Conservation (phyloP, 2,113 vertebrate genomes). For the Cephalopholis sonnerati region DNA sequence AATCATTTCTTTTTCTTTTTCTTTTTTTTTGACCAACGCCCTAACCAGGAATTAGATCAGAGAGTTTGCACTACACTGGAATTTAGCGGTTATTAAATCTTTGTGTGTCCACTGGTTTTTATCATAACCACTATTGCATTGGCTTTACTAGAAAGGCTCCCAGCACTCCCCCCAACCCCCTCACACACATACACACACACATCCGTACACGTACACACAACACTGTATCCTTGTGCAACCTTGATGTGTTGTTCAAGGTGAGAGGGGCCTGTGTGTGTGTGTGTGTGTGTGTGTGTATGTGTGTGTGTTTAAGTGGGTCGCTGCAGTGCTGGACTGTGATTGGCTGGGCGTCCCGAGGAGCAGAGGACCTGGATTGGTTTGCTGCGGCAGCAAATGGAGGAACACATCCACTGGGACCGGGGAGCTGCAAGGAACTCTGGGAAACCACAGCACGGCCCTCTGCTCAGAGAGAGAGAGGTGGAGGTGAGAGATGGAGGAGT, state of each 20-base stretch:
- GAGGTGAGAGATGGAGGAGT: conserved; percentile 6
- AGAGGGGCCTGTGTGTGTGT: conserved; percentile 15
- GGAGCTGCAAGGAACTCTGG: conserved; percentile 65
- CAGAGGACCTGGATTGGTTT: conserved; percentile 50
- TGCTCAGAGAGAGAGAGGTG: neutral
- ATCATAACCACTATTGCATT: neutral
- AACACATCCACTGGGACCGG: conserved; percentile 61
- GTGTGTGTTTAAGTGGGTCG: conserved; percentile 61
- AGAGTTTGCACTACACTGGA: neutral
- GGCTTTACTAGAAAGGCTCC: conserved; percentile 2
- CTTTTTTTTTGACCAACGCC: no score
- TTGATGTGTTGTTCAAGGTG: conserved; percentile 68
- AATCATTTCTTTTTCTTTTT: no score
- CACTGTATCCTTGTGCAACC: conserved; percentile 50
- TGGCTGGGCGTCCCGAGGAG: conserved; percentile 54
- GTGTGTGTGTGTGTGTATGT: neutral
- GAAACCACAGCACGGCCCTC: conserved; percentile 35
- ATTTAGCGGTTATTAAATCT: neutral
- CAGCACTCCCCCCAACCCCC: neutral
- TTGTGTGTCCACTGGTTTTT: neutral
- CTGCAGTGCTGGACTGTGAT: conserved; percentile 43
- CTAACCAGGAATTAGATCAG: neutral
- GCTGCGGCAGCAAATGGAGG: conserved; percentile 53
- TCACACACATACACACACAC: neutral
- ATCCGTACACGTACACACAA: neutral